Evolutionary conservation across 2,113 vertebrate genomes (phyloP).

Genomic region (Piaya cayana): DNA sequence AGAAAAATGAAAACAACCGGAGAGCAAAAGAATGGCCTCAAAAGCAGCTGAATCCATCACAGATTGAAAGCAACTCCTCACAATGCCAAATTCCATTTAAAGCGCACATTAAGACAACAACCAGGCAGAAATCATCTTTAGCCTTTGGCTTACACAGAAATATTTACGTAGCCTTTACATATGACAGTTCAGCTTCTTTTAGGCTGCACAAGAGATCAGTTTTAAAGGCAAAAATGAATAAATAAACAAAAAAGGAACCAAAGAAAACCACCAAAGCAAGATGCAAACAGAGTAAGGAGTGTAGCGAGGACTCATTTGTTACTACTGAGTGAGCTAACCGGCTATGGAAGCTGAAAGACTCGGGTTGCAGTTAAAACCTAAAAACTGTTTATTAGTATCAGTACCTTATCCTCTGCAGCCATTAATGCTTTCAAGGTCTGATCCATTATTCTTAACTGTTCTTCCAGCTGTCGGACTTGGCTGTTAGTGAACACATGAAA

Average conservation of each 20-base stretch:
- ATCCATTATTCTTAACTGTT: conserved; percentile 93
- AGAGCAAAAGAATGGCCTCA: conserved; percentile 74
- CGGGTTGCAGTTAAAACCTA: conserved; percentile 66
- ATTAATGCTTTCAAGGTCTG: conserved; percentile 95
- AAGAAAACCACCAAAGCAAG: conserved; percentile 75
- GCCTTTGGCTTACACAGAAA: conserved; percentile 16
- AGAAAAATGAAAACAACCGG: conserved; percentile 79
- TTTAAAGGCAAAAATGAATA: conserved; percentile 68
- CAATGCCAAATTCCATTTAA: not conserved
- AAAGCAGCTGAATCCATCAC: conserved; percentile 77
- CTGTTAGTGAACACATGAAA: conserved; percentile 93
- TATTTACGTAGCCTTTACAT: not conserved
- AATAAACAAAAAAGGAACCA: conserved; percentile 57
- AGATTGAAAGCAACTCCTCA: not conserved
- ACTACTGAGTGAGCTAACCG: conserved; percentile 54
- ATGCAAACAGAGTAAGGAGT: conserved; percentile 68
- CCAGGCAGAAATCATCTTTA: not conserved
- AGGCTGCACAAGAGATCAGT: conserved; percentile 63
- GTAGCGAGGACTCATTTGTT: conserved; percentile 31
- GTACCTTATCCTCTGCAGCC: conserved; percentile 92
- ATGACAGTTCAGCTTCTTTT: conserved; percentile 74
- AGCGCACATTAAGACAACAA: not conserved
- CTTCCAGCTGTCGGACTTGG: conserved; percentile 86
- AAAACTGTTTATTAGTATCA: conserved; percentile 74
- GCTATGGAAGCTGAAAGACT: conserved; percentile 68